phyloP scores from a whole-genome alignment of 2,888 invertebrate species.

The Scaeva pyrastri region DNA sequence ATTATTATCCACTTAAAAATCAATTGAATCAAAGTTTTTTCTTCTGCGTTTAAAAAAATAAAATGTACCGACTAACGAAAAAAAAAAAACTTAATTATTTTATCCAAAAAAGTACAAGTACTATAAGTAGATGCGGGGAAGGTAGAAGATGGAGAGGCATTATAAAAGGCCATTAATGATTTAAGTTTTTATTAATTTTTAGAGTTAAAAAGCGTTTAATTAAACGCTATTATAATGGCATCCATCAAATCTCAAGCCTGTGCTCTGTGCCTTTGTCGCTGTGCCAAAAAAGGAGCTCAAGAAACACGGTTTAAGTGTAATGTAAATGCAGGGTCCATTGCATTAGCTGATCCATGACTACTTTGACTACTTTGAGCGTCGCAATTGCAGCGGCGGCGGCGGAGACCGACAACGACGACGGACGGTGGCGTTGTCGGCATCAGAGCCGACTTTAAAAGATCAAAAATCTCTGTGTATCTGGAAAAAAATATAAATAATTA shows the following conservation, averaged over 20 bases:
- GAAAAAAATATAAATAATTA: slow-evolving; percentile 20
- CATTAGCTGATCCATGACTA: not conserved
- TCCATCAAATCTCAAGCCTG: slow-evolving; percentile 9
- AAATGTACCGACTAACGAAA: not conserved
- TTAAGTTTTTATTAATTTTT: not conserved
- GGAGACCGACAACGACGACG: too few relatives aligned
- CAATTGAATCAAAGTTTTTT: slow-evolving; percentile 20
- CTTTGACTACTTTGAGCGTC: not conserved
- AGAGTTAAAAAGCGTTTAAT: slow-evolving; percentile 30
- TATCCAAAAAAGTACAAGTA: slow-evolving; percentile 10
- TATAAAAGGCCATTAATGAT: slow-evolving; percentile 29
- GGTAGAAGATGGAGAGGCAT: not conserved
- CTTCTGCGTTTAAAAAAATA: not conserved
- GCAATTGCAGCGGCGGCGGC: not conserved
- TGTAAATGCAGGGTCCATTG: slow-evolving; percentile 2
- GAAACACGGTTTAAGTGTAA: slow-evolving; percentile 13
- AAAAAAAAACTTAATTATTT: slow-evolving; percentile 18
- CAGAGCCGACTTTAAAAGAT: not conserved
- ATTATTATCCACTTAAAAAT: slow-evolving; percentile 25
- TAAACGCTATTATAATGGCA: slow-evolving; percentile 17
- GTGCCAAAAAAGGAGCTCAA: slow-evolving; percentile 1
- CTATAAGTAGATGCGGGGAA: too few relatives aligned
- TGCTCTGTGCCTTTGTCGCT: slow-evolving; percentile 33
- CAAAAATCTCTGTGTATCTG: not conserved
- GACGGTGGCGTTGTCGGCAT: slow-evolving; percentile 8